phyloP scores from a whole-genome alignment of 35 echinoderm and acorn worm species.

The Nesometra sesokonis region DNA sequence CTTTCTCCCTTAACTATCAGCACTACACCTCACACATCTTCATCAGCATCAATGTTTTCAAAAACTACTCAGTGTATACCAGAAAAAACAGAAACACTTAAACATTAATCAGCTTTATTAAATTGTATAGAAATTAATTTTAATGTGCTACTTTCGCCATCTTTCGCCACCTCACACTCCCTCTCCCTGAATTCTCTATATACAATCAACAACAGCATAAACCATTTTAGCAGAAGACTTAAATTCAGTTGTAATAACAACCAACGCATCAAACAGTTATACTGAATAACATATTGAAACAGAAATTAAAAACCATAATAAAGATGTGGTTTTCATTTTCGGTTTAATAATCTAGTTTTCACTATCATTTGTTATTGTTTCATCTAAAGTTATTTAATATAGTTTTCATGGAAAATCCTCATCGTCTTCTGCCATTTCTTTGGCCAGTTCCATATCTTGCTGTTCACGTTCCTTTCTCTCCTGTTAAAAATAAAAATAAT shows the following conservation, averaged over 20 bases:
- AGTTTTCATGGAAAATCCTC: slow-evolving; percentile 38
- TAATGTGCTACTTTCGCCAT: too few species aligned
- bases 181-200: neutral
- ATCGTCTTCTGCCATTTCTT: slow-evolving; percentile 98
- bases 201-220: neutral
- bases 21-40: too few species aligned
- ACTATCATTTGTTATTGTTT: neutral
- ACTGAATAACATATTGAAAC: neutral
- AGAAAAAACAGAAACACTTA: too few species aligned
- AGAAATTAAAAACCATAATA: neutral
- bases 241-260: neutral
- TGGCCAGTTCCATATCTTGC: slow-evolving; percentile 93
- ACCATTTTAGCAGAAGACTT: neutral
- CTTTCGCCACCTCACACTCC: neutral
- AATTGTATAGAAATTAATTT: too few species aligned
- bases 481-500: slow-evolving; percentile 36
- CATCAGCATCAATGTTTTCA: too few species aligned
- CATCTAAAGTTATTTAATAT: neutral
- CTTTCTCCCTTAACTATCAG: too few species aligned
- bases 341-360: neutral
- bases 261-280: neutral
- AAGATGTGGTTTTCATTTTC: neutral
- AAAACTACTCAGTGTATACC: too few species aligned
- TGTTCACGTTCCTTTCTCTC: slow-evolving; percentile 89
- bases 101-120: too few species aligned